These are phyloP conservation scores for Coecobrya sp. DNA, from an alignment of 2,888 invertebrate species.

Conservation along the genomic window DNA sequence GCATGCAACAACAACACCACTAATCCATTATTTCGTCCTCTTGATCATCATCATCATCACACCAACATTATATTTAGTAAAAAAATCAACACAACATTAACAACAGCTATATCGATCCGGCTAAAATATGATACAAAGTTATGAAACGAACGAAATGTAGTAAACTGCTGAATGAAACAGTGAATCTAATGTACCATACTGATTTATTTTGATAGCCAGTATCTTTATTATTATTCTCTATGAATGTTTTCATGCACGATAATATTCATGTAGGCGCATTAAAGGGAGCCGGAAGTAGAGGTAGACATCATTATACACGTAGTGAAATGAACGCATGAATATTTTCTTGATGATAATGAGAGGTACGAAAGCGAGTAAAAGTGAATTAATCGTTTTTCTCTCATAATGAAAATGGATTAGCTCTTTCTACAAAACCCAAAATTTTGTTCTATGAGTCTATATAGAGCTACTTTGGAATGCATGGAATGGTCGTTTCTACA, in stretches of 20 bases:
- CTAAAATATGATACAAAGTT: not conserved
- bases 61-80: not conserved
- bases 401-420: slow-evolving; percentile 21
- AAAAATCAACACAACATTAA: not conserved
- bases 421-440: not conserved
- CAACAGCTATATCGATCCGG: not conserved
- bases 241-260: not conserved
- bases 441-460: not conserved
- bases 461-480: slow-evolving; percentile 43
- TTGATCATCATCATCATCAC: slow-evolving; percentile 31
- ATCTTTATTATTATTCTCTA: not conserved
- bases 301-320: not conserved
- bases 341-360: slow-evolving; percentile 45
- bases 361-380: slow-evolving; percentile 22
- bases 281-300: slow-evolving; percentile 2
- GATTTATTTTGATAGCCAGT: not conserved
- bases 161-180: not conserved
- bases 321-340: not conserved
- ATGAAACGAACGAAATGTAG: not conserved
- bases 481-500: slow-evolving; percentile 60
- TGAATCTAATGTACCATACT: not conserved
- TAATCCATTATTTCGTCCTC: slow-evolving; percentile 48
- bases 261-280: not conserved
- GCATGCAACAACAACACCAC: slow-evolving; percentile 22
- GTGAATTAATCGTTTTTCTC: slow-evolving; percentile 59